Evolutionary conservation across 2,113 vertebrate genomes (phyloP).

Genomic region (Zeus faber): DNA sequence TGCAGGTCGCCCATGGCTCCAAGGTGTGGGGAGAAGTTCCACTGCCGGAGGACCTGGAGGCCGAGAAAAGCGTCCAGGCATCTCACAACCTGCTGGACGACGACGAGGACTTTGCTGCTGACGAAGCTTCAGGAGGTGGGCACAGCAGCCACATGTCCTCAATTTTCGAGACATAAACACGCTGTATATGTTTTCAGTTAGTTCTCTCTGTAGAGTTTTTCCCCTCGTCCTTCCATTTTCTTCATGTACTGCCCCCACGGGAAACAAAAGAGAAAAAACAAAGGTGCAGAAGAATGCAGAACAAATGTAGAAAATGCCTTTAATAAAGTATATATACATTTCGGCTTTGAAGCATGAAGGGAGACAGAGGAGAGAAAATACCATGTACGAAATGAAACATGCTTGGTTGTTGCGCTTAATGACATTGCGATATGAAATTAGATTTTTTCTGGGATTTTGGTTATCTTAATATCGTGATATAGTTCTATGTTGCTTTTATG

Average conservation of each 20-base stretch:
- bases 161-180: slow-evolving; percentile 35
- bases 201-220: not conserved
- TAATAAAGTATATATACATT: not conserved
- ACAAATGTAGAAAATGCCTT: not conserved
- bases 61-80: slow-evolving; percentile 37
- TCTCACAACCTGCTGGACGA: slow-evolving; percentile 65
- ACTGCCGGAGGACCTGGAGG: slow-evolving; percentile 72
- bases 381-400: too few species aligned
- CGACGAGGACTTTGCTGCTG: slow-evolving; percentile 74
- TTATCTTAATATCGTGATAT: too few species aligned
- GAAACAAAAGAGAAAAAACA: not conserved
- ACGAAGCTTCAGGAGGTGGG: slow-evolving; percentile 76
- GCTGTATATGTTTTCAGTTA: slow-evolving; percentile 18
- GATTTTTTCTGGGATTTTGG: too few species aligned
- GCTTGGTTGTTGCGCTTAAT: too few species aligned
- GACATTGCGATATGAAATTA: too few species aligned
- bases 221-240: not conserved
- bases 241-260: not conserved
- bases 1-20: slow-evolving; percentile 71
- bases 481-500: too few species aligned
- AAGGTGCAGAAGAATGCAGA: too few species aligned
- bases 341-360: too few species aligned
- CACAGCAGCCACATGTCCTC: slow-evolving; percentile 44
- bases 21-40: slow-evolving; percentile 79
- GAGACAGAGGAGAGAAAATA: too few species aligned